These are phyloP conservation scores for Hypsibius dujardini DNA, from an alignment of 1,140 invertebrate species.

Conservation along the genomic window DNA sequence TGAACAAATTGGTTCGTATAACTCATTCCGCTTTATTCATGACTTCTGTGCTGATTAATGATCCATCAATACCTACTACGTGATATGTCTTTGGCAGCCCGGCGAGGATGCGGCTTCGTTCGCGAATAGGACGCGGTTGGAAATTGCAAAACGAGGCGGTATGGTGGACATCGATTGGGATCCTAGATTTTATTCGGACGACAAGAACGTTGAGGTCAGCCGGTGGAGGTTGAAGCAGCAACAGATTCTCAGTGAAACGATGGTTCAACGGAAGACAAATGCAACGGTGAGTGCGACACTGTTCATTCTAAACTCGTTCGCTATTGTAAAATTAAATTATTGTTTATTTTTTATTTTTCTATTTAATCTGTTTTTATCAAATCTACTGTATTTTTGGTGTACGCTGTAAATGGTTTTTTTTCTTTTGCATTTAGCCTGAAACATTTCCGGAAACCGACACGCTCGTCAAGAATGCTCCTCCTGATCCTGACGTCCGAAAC, in stretches of 20 bases:
- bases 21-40: background rate
- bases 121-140: constrained; percentile 81
- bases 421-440: too few species aligned
- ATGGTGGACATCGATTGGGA: constrained; percentile 82
- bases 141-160: constrained; percentile 76
- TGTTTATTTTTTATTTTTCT: too few species aligned
- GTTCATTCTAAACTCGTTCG: too few species aligned
- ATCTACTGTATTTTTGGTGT: too few species aligned
- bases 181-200: background rate
- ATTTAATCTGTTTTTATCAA: too few species aligned
- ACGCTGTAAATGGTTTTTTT: too few species aligned
- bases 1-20: constrained; percentile 40
- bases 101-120: constrained; percentile 74
- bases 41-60: too few species aligned
- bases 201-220: background rate
- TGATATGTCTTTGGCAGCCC: constrained; percentile 25
- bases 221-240: constrained; percentile 6
- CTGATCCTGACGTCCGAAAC: too few species aligned
- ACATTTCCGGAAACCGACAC: too few species aligned
- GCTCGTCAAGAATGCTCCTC: too few species aligned
- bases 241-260: background rate
- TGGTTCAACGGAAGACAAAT: background rate
- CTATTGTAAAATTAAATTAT: too few species aligned
- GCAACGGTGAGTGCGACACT: too few species aligned
- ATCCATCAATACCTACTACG: background rate